These are phyloP conservation scores for Palythoa grandis DNA, from an alignment of 92 coral and sea anemone genomes.

Conservation along the genomic window DNA sequence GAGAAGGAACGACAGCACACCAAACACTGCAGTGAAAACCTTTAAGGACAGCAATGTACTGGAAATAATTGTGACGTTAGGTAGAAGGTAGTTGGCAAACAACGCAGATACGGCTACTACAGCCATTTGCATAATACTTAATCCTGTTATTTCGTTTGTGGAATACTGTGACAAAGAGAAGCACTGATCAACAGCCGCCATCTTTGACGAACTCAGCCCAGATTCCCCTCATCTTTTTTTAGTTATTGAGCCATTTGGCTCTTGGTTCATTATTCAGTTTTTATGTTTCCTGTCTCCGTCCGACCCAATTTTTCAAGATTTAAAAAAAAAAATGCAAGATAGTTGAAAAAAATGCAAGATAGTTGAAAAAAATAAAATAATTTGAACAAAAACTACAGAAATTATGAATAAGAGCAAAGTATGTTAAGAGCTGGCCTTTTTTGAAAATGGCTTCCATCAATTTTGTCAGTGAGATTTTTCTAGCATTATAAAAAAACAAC, in stretches of 20 bases:
- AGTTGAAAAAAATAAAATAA: too few species aligned
- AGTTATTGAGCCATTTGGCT: not conserved
- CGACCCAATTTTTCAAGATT: too few species aligned
- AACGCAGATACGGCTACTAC: slow-evolving; percentile 15
- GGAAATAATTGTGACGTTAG: slow-evolving; percentile 27
- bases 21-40: slow-evolving; percentile 32
- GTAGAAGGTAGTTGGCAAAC: slow-evolving; percentile 32
- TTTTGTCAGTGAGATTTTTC: too few species aligned
- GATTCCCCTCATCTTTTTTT: not conserved
- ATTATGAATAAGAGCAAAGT: too few species aligned
- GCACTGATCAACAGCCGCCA: slow-evolving; percentile 10
- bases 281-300: too few species aligned
- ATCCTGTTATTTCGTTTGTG: slow-evolving; percentile 9
- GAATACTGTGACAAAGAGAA: slow-evolving; percentile 17
- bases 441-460: too few species aligned
- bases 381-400: too few species aligned
- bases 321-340: too few species aligned
- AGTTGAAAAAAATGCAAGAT: too few species aligned
- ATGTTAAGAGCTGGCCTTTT: too few species aligned
- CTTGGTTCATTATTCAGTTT: too few species aligned
- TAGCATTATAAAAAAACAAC: too few species aligned
- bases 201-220: slow-evolving; percentile 4
- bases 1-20: slow-evolving; percentile 27
- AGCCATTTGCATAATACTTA: slow-evolving; percentile 11
- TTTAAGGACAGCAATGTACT: slow-evolving; percentile 25